Evolutionary conservation across 30 jellyfish, hydroid and myxozoan species (phyloP), one percentile per base, ranked within the genome.

Genomic region (Catostylus mosaicus): DNA sequence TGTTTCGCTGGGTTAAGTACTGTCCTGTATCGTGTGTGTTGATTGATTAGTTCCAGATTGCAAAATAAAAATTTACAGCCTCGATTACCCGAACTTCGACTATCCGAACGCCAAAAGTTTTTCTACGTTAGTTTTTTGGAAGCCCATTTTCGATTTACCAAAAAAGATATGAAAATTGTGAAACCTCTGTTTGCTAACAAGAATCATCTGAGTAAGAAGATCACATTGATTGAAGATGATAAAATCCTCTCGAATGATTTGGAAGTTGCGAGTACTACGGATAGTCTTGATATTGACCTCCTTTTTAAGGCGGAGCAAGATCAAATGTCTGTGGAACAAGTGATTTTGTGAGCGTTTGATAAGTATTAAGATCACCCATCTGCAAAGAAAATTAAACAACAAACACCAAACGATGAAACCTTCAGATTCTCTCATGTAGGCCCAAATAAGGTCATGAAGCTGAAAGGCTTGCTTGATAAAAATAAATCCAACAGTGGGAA

Each of bases 201-300:
- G n/a, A n/a, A n/a, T n/a, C n/a, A n/a, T n/a, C n/a, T n/a, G n/a
- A n/a, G n/a, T n/a, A n/a, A n/a, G n/a, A n/a, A n/a, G n/a, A n/a
- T n/a, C n/a, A n/a, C n/a, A n/a, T n/a, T n/a, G n/a, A n/a, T n/a
- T n/a, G n/a, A n/a, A n/a, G n/a, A n/a, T n/a, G n/a, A n/a, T n/a
- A n/a, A n/a, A n/a, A n/a, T n/a, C n/a, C n/a, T n/a, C n/a, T n/a
- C 85, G 33, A 73, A 73, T 73, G 77, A 45, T 3, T 74, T 2
- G 85, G 85, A 73, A 73, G 30, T 47, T 73, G 85, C 85, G 3
- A 34, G 30, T 23, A 23, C 30, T 23, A 64, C 77, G n/a, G 77
- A 64, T 64, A 64, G 30, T 4, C 77, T 4, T 4, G 77, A 64
- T 64, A 64, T n/a, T n/a, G n/a, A n/a, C n/a, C n/a, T n/a, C n/a